These are phyloP conservation scores for Ctenodactylus gundi DNA, from an alignment of 2,113 vertebrate species.

Conservation along the genomic window DNA sequence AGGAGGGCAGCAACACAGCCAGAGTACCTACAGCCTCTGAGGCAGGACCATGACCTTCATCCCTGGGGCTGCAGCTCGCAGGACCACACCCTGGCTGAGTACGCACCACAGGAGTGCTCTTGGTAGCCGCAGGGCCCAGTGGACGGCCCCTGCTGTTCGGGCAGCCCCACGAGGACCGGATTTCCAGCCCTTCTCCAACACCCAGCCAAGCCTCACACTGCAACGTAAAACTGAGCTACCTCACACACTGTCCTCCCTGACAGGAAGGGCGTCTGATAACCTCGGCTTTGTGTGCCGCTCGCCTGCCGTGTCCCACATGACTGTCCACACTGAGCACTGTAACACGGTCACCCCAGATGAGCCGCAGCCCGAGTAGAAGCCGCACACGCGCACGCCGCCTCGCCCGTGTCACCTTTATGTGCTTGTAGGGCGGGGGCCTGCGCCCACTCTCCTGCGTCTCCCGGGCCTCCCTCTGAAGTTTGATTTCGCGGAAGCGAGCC, in stretches of 20 bases:
- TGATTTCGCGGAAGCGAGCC: conserved; percentile 93
- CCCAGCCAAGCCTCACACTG: not conserved
- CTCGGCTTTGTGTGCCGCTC: accelerated
- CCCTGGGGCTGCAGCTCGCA: not conserved
- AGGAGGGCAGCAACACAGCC: not conserved
- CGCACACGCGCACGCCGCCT: not conserved
- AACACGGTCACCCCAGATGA: too few relatives aligned
- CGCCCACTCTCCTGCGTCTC: conserved; percentile 95
- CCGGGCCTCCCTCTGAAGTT: conserved; percentile 93
- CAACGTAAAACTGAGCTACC: not conserved
- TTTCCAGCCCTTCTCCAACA: too few relatives aligned
- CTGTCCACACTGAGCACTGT: not conserved
- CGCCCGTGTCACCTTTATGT: conserved; percentile 92
- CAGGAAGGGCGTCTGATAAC: not conserved
- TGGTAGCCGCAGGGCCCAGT: not conserved
- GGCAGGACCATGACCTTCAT: not conserved
- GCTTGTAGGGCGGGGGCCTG: conserved; percentile 96
- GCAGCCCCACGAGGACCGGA: not conserved
- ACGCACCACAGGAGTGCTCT: accelerated
- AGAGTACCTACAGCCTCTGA: too few relatives aligned
- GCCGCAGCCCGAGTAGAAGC: accelerated
- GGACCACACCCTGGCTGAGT: not conserved
- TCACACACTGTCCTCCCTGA: accelerated
- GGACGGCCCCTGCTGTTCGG: too few relatives aligned
- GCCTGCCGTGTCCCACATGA: accelerated